Evolutionary conservation across 2,113 vertebrate species (phyloP), one percentile per base, ranked within the genome.

Genomic region (Sorex araneus): DNA sequence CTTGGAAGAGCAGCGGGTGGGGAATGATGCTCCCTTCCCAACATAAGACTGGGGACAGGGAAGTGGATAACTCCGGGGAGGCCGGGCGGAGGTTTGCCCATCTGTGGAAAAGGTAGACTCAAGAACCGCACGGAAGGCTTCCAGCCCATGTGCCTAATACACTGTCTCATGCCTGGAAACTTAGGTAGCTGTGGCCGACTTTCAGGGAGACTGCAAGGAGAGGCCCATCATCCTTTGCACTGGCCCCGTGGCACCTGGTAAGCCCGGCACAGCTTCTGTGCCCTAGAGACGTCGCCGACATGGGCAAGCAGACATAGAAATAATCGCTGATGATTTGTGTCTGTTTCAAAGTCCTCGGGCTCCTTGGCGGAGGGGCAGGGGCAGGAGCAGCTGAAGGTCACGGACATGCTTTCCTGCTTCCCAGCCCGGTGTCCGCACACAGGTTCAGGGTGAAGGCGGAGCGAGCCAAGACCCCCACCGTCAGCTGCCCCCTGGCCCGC

Each of bases 291-390:
- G 40, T 40, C 40, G 54, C 12, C 30, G 36, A 30, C 28, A 43
- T 10, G 43, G 47, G 36, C 32, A 6, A 4, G 50, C 43, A 47
- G 19, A 36, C 19, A 28, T 11, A 21, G 54, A 54, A 54, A 30
- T 40, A 70, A 81, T 81, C n/a, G 66, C 30, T 66, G 63, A 89
- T 32, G 30, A 54, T 54, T 34, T 89, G 40, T 23, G 28, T 82
- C 67, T 91, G 85, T 88, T 45, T 81, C 34, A 87, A 73, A 89
- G 57, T 78, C 60, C 34, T 75, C 70, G 54, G 84, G 12, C 25
- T 34, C 45, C 9, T 45, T 4, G 15, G 28, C 11, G 28, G 60
- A 8, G 30, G 30, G 28, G 28, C 40, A 64, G 25, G 40, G n/a
- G 12, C 47, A 47, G n/a, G 27, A 19, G 57, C 57, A 19, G 21